Conservation (phyloP, 2,797 vertebrate species). For the Emydoidea blandingii region DNA sequence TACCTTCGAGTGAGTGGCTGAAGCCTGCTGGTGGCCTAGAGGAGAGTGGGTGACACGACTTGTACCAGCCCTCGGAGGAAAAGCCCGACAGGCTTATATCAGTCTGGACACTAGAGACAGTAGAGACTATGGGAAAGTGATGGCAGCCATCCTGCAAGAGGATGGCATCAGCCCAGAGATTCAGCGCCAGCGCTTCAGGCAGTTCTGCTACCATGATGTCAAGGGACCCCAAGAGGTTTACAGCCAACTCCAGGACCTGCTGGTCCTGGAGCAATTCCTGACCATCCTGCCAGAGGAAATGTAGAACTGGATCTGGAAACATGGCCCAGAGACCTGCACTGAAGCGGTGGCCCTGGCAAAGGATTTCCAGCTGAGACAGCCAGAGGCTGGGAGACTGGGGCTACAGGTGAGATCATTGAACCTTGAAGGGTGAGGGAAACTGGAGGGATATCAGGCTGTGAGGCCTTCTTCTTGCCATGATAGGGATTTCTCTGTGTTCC, state of each 20-base stretch:
- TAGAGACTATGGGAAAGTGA: background rate
- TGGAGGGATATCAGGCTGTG: background rate
- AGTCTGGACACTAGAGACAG: background rate
- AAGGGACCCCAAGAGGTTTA: background rate
- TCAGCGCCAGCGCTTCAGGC: background rate
- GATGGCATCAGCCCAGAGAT: background rate
- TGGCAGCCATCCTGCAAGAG: background rate
- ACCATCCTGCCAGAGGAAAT: constrained; percentile 19
- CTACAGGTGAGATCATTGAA: constrained; percentile 23
- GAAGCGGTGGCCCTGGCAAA: background rate
- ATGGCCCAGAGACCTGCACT: background rate
- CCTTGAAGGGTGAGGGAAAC: background rate
- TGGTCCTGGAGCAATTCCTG: constrained; percentile 33
- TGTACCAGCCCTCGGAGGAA: background rate
- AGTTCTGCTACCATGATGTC: constrained; percentile 10
- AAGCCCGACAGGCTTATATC: background rate
- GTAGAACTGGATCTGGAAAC: background rate
- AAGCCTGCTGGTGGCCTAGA: background rate
- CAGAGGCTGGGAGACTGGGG: background rate
- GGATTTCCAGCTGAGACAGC: background rate
- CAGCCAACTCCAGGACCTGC: background rate
- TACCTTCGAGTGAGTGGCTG: background rate
- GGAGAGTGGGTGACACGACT: background rate
- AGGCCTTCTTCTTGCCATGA: background rate
- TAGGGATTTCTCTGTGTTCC: background rate